Conservation (phyloP, 2,797 vertebrate genomes). For the Crypturellus tataupa region DNA sequence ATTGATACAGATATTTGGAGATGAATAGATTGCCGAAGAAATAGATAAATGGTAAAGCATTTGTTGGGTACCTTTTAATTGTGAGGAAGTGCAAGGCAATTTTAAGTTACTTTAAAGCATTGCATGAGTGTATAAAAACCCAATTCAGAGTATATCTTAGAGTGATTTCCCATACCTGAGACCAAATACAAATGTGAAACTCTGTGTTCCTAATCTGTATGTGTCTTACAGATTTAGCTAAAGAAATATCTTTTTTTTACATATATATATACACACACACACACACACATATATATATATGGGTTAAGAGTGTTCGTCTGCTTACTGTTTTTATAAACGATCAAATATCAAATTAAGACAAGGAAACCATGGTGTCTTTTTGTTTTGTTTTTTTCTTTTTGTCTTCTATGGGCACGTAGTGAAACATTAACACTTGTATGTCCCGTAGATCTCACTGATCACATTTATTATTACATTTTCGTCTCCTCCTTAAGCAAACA, state of each 20-base stretch:
- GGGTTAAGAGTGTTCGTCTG: not conserved
- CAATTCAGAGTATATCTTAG: not conserved
- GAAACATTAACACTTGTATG: not conserved
- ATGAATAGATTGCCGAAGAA: not conserved
- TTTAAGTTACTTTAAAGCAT: not conserved
- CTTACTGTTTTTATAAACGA: not conserved
- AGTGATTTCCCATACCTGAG: not conserved
- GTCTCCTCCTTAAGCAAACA: not conserved
- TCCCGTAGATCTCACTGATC: constrained; percentile 15
- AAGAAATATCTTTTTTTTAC: not conserved
- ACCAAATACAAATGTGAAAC: not conserved
- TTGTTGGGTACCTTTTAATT: not conserved
- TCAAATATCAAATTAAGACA: constrained; percentile 20
- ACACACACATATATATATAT: too few relatives aligned
- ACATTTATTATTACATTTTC: constrained; percentile 13
- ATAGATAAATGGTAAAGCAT: not conserved
- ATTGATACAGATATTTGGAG: not conserved
- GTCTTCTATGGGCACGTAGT: not conserved
- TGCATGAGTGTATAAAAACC: not conserved
- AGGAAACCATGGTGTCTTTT: not conserved
- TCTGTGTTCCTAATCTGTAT: not conserved
- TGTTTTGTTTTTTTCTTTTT: not conserved
- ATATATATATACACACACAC: too few relatives aligned
- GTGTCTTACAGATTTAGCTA: not conserved
- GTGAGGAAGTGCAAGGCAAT: not conserved